These are phyloP conservation scores for Microtus ochrogaster DNA, from an alignment of 2,113 vertebrate genomes.

Conservation along the genomic window DNA sequence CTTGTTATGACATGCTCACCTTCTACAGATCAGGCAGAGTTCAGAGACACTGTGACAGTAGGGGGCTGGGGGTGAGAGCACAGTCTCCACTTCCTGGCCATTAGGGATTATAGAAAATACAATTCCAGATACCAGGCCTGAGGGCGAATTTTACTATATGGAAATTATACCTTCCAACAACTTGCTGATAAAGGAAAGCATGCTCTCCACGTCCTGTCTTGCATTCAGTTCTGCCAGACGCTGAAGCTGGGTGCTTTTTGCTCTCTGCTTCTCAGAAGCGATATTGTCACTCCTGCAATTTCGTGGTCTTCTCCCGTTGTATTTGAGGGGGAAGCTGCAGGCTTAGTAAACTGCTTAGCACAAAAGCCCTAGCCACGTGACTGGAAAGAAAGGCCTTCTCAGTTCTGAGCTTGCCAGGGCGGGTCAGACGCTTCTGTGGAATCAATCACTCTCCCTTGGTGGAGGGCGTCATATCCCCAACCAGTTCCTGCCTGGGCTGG, in stretches of 20 bases:
- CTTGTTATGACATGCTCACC: not conserved
- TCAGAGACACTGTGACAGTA: not conserved
- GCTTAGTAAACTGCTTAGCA: not conserved
- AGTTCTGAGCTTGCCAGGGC: not conserved
- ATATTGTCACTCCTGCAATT: not conserved
- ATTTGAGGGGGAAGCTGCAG: slow-evolving; percentile 39
- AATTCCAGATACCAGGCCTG: slow-evolving; percentile 14
- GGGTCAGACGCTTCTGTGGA: slow-evolving; percentile 39
- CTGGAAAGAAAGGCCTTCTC: slow-evolving; percentile 3
- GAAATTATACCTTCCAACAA: slow-evolving; percentile 19
- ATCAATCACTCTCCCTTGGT: not conserved
- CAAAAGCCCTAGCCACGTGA: not conserved
- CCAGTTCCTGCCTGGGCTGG: slow-evolving; percentile 8
- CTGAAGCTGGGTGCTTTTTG: not conserved
- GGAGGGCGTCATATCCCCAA: not conserved
- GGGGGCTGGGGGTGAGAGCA: not conserved
- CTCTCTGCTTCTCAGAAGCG: not conserved
- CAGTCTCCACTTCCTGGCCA: not conserved
- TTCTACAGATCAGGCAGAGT: not conserved
- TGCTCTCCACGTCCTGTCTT: not conserved
- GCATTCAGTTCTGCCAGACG: not conserved
- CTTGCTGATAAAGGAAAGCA: not conserved
- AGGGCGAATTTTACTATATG: not conserved
- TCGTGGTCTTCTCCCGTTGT: not conserved
- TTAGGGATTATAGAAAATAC: not conserved